phyloP scores from a whole-genome alignment of 2,888 invertebrate species.

The Philereme transversata region DNA sequence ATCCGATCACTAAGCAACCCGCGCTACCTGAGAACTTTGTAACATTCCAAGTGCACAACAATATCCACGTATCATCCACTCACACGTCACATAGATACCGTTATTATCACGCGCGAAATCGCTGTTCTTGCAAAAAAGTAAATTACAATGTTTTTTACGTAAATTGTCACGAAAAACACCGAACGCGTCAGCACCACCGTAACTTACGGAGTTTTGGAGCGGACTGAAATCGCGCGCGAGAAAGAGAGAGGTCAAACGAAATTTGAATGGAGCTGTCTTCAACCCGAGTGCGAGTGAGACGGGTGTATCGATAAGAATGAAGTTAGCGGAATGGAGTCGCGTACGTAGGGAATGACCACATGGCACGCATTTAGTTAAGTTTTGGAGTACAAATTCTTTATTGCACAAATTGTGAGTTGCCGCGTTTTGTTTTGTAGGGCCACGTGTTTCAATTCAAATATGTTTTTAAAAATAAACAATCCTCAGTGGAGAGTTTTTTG shows the following conservation, averaged over 20 bases:
- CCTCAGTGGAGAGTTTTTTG: constrained; percentile 40
- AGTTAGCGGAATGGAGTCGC: constrained; percentile 64
- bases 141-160: constrained; percentile 70
- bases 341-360: constrained; percentile 77
- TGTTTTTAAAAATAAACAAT: constrained; percentile 54
- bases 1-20: constrained; percentile 40
- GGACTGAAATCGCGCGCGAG: constrained; percentile 63
- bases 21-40: constrained; percentile 57
- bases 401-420: constrained; percentile 74
- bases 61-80: constrained; percentile 38
- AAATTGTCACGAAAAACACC: constrained; percentile 63
- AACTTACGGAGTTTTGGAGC: constrained; percentile 44
- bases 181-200: constrained; percentile 46
- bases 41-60: constrained; percentile 67
- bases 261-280: constrained; percentile 48
- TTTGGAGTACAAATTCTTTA: constrained; percentile 57
- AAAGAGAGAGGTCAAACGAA: constrained; percentile 62
- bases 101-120: constrained; percentile 36
- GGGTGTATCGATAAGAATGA: constrained; percentile 50
- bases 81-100: constrained; percentile 38
- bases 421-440: constrained; percentile 68
- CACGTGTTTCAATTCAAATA: constrained; percentile 67
- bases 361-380: constrained; percentile 71
- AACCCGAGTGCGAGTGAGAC: constrained; percentile 53
- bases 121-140: constrained; percentile 45